Base-by-base conservation (phyloP, 2,797 vertebrate species). In the Microcaecilia unicolor region DNA sequence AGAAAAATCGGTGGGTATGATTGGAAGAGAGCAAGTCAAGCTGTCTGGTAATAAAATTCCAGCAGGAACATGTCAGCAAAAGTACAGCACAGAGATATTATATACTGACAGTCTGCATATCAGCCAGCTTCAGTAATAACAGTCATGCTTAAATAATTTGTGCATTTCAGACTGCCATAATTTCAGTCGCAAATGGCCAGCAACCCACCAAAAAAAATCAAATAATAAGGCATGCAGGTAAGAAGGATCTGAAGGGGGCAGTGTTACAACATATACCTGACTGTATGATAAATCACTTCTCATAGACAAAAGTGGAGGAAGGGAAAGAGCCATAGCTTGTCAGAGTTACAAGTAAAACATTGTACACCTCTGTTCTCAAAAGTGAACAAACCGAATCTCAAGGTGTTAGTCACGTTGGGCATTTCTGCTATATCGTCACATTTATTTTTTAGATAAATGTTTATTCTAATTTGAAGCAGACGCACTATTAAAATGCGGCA, bases 41-140 rank as follows among this genome's bases (percentile, higher is more conserved):
- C n/a, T n/a, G n/a, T n/a, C n/a, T n/a, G n/a, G n/a, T n/a, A 64
- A 60, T 67, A 50, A 58, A 54, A 53, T 42, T 60, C 45, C 41
- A 66, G 46, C 28, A 30, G 41, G 49, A 61, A 51, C 34, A 58
- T 63, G 60, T 39, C 59, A 15, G 1, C 3, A 44, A 57, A 35
- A 57, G 40, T 51, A 36, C 54, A 59, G 38, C 36, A 52, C n/a
- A n/a, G n/a, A 36, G 27, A 15, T n/a, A n/a, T 40, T 48, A 31
- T 41, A 55, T 59, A 67, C 59, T 44, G 59, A 64, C 58, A 50
- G 41, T 55, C 58, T 39, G 46, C 44, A 61, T 64, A 73, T 61
- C 67, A 41, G 39, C 57, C 67, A 62, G 41, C 46, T 51, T 57
- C 38, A 4, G 44, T 44, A 54, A 14, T 48, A 64, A 6, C 23